Conservation (phyloP, 1,140 invertebrate genomes). For the Drosophila melanogaster region DNA sequence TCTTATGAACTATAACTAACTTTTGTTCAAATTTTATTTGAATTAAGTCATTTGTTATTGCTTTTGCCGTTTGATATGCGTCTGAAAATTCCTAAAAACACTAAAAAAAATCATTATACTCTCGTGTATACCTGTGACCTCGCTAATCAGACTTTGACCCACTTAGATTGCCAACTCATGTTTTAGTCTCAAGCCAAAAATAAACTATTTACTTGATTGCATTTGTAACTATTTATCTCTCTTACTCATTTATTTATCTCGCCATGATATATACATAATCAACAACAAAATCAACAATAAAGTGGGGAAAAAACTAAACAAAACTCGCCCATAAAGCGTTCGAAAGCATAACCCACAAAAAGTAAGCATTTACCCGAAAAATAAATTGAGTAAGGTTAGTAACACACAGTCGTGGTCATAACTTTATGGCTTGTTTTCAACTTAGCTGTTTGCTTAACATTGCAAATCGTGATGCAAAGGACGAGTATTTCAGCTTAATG, state of each 20-base stretch:
- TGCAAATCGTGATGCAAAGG: constrained; percentile 72
- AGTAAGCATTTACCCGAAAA: constrained; percentile 39
- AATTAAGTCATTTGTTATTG: constrained; percentile 12
- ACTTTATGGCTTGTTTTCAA: constrained; percentile 48
- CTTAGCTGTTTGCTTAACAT: constrained; percentile 68
- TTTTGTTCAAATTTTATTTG: too few relatives aligned
- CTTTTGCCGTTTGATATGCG: constrained; percentile 9
- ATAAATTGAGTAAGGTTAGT: constrained; percentile 80
- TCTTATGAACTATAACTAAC: not conserved
- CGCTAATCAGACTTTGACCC: constrained; percentile 73
- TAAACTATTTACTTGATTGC: constrained; percentile 38
- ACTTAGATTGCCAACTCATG: constrained; percentile 66
- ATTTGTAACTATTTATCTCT: constrained; percentile 34
- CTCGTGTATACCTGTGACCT: constrained; percentile 46
- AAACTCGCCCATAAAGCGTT: constrained; percentile 65
- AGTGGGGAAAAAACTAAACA: constrained; percentile 31
- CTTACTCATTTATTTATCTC: constrained; percentile 53
- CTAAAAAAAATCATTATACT: not conserved
- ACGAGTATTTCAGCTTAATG: constrained; percentile 52
- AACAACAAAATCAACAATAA: constrained; percentile 48
- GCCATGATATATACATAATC: constrained; percentile 56
- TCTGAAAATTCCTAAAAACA: constrained; percentile 3
- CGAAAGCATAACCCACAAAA: constrained; percentile 69
- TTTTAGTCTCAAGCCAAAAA: constrained; percentile 50
- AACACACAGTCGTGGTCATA: constrained; percentile 74